Conservation (phyloP, 2,113 vertebrate genomes). For the Thermophis baileyi region DNA sequence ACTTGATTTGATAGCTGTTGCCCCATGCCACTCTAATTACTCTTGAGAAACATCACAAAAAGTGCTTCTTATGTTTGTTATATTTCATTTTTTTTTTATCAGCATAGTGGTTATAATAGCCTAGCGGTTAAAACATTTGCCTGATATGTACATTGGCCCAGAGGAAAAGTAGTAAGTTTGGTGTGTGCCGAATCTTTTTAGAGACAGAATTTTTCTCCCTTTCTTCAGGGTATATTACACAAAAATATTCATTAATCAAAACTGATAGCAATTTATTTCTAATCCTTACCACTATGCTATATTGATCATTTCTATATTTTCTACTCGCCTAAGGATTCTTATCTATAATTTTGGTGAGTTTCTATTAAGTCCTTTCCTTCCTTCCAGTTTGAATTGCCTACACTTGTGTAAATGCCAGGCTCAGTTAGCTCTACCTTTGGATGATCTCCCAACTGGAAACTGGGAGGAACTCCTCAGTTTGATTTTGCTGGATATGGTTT, state of each 20-base stretch:
- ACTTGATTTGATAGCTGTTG: neutral
- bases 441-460: neutral
- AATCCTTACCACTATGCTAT: neutral
- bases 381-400: neutral
- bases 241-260: neutral
- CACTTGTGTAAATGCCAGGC: neutral
- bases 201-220: neutral
- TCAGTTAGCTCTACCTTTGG: neutral
- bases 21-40: neutral
- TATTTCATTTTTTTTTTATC: neutral
- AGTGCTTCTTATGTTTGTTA: neutral
- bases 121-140: neutral
- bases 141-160: neutral
- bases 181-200: neutral
- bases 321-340: neutral
- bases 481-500: neutral
- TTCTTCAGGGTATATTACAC: neutral
- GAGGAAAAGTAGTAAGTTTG: neutral
- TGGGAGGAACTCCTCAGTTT: neutral
- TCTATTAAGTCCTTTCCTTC: neutral
- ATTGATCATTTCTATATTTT: neutral
- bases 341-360: neutral
- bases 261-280: neutral
- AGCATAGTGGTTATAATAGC: neutral
- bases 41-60: neutral